phyloP scores from a whole-genome alignment of 2,113 vertebrate genomes.

The Tauraco erythrolophus region DNA sequence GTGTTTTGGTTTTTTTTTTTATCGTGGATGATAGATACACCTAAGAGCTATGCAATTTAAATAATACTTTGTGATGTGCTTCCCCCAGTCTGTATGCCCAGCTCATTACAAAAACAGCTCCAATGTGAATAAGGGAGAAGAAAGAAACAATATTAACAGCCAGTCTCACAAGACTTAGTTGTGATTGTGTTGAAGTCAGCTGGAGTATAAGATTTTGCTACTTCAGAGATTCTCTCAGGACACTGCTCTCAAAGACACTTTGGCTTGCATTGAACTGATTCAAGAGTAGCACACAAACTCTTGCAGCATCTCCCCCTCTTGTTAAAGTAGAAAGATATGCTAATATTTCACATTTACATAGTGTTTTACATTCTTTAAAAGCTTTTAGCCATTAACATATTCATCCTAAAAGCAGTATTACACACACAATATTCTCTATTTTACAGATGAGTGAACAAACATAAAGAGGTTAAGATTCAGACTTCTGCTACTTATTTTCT shows the following conservation, averaged over 20 bases:
- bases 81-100: background rate
- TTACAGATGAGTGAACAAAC: background rate
- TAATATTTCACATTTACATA: conserved; percentile 8
- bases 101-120: background rate
- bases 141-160: background rate
- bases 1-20: background rate
- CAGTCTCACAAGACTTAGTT: background rate
- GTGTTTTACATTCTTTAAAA: background rate
- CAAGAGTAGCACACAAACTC: background rate
- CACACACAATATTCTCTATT: background rate
- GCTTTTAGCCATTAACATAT: background rate
- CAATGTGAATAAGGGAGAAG: background rate
- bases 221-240: background rate
- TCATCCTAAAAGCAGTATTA: background rate
- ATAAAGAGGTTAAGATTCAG: background rate
- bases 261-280: accelerated
- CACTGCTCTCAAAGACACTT: background rate
- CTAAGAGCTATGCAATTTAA: background rate
- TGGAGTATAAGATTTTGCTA: background rate
- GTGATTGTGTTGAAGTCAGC: background rate
- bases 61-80: accelerated
- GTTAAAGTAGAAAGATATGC: background rate
- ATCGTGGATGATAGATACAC: accelerated
- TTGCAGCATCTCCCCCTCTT: background rate
- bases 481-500: background rate